phyloP scores from a whole-genome alignment of 1,140 invertebrate species.

The Drepana arcuata region DNA sequence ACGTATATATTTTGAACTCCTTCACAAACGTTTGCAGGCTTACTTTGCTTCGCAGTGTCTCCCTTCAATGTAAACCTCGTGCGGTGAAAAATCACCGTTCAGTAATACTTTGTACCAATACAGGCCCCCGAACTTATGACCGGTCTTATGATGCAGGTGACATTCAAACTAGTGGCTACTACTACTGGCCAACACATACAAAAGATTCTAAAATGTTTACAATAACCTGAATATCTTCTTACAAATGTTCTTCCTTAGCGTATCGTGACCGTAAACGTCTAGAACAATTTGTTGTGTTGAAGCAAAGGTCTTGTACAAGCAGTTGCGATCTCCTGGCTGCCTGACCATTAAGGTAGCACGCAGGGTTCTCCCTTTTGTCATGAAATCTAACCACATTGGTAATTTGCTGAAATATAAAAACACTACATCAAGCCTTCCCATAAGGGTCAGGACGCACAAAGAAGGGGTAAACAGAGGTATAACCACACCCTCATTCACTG shows the following conservation, averaged over 20 bases:
- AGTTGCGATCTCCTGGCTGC: conserved; percentile 14
- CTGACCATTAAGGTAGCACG: conserved; percentile 14
- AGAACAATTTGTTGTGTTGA: conserved; percentile 19
- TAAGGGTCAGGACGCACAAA: not conserved
- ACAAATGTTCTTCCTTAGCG: conserved; percentile 12
- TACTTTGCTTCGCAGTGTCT: no score
- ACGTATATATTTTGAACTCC: no score
- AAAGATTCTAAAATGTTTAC: conserved; percentile 7
- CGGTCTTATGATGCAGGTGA: no score
- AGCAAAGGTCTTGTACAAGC: conserved; percentile 23
- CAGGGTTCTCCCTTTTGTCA: conserved; percentile 13
- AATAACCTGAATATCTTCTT: conserved; percentile 18
- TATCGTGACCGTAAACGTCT: conserved; percentile 26
- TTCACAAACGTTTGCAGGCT: no score
- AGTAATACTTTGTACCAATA: no score
- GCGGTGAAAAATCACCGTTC: no score
- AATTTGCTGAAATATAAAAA: conserved; percentile 2
- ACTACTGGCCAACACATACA: no score
- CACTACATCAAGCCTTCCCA: not conserved
- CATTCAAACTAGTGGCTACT: no score
- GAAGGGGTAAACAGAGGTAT: no score
- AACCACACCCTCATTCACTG: no score
- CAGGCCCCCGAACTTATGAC: no score
- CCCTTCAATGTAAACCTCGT: no score
- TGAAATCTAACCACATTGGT: conserved; percentile 9